These are phyloP conservation scores for Uria aalge DNA, from an alignment of 2,113 vertebrate species.

Conservation along the genomic window DNA sequence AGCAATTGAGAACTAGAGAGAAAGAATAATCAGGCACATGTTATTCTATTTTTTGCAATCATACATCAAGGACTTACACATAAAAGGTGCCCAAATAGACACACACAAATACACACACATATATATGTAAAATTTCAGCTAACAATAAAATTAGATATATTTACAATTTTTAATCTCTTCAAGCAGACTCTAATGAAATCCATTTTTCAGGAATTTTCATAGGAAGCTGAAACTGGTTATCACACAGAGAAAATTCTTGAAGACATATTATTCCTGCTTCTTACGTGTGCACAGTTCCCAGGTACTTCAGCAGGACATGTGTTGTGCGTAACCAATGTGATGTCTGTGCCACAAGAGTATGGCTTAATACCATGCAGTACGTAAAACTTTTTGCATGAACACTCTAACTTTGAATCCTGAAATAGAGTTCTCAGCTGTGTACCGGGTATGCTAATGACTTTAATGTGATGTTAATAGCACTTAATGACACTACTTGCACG, in stretches of 20 bases:
- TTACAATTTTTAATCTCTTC: background rate
- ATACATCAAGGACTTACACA: background rate
- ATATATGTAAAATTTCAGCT: background rate
- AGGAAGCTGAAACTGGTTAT: background rate
- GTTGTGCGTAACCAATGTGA: fast-evolving
- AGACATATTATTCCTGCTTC: background rate
- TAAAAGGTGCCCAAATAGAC: background rate
- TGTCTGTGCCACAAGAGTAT: no score
- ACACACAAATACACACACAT: background rate
- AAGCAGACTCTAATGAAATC: background rate
- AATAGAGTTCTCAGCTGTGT: background rate
- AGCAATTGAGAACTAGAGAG: background rate
- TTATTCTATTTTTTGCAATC: background rate
- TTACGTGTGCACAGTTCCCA: background rate
- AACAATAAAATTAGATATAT: background rate
- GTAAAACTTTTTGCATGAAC: background rate
- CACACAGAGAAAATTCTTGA: background rate
- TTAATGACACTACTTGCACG: background rate
- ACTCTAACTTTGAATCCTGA: background rate
- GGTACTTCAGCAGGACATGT: background rate
- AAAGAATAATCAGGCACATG: background rate
- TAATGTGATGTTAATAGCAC: background rate
- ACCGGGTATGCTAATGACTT: background rate
- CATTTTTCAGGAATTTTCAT: background rate
- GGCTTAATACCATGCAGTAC: background rate